These are phyloP conservation scores for Lasioglossum oenotherae DNA, from an alignment of 2,888 invertebrate species.

Conservation along the genomic window DNA sequence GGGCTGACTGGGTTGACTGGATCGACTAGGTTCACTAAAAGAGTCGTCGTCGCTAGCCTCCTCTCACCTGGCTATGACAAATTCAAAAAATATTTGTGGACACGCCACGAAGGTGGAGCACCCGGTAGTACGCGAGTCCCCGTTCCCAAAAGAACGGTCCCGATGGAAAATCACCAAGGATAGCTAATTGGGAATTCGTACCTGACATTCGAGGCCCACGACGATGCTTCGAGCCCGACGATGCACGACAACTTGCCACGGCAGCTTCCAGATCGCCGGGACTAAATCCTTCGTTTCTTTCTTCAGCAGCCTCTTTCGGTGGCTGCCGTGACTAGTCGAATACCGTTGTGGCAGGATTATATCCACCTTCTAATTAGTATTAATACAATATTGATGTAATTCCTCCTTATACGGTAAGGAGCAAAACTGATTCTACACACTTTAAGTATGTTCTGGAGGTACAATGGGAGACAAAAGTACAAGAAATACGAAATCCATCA, in stretches of 20 bases:
- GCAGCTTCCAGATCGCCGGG: background rate
- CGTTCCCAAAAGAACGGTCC: slow-evolving; percentile 47
- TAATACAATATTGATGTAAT: no score
- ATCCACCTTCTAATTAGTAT: background rate
- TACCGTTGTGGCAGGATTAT: background rate
- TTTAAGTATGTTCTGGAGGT: no score
- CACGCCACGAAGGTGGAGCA: slow-evolving; percentile 59
- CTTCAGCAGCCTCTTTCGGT: background rate
- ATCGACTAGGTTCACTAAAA: slow-evolving; percentile 19
- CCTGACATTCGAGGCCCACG: background rate
- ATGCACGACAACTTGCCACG: background rate
- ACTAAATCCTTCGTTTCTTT: slow-evolving; percentile 18
- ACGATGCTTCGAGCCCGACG: background rate
- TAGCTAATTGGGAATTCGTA: slow-evolving; percentile 75
- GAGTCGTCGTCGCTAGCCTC: slow-evolving; percentile 21
- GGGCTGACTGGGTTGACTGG: slow-evolving; percentile 62
- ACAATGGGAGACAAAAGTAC: no score
- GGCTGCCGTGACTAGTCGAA: background rate
- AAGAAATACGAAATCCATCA: no score
- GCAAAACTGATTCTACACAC: no score
- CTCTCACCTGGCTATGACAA: slow-evolving; percentile 81
- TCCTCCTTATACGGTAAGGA: no score
- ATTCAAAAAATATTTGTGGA: slow-evolving; percentile 76
- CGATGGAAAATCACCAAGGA: slow-evolving; percentile 73
- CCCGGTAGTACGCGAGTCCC: slow-evolving; percentile 33